Percentiles rank a stretch among this genome's conserved stretches.
Conservation (phyloP, 2,797 vertebrate species). For the Gastrophryne carolinensis region DNA sequence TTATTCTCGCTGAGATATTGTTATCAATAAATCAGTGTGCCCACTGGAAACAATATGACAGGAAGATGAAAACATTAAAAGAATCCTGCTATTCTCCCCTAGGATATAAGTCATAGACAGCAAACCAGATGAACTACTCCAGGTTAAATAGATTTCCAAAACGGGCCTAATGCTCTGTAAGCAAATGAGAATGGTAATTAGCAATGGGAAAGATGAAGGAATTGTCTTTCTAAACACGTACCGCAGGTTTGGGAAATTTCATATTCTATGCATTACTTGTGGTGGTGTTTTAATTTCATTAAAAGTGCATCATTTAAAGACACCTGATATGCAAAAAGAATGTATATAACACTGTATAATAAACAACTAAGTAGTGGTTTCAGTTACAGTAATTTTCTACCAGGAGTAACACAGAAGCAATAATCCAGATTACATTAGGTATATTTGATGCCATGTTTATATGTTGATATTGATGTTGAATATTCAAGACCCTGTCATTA, state of each 20-base stretch:
- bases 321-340: too few species aligned
- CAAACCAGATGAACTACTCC: neutral
- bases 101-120: neutral
- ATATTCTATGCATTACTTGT: neutral
- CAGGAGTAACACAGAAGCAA: too few species aligned
- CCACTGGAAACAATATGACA: constrained; percentile 24
- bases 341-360: too few species aligned
- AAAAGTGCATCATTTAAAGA: neutral
- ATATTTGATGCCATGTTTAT: too few species aligned
- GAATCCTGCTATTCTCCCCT: constrained; percentile 1
- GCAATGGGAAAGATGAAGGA: neutral
- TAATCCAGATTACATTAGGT: too few species aligned
- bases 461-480: too few species aligned
- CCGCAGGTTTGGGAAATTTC: neutral
- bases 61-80: constrained; percentile 35
- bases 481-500: too few species aligned
- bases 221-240: neutral
- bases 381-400: too few species aligned
- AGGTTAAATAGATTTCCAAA: neutral
- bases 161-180: neutral
- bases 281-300: neutral
- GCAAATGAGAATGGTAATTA: constrained; percentile 2
- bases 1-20: constrained; percentile 31
- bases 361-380: too few species aligned
- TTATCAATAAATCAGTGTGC: constrained; percentile 46